Base-by-base conservation (phyloP, 64 coral and sea anemone genomes). In the Pocillopora damicornis region DNA sequence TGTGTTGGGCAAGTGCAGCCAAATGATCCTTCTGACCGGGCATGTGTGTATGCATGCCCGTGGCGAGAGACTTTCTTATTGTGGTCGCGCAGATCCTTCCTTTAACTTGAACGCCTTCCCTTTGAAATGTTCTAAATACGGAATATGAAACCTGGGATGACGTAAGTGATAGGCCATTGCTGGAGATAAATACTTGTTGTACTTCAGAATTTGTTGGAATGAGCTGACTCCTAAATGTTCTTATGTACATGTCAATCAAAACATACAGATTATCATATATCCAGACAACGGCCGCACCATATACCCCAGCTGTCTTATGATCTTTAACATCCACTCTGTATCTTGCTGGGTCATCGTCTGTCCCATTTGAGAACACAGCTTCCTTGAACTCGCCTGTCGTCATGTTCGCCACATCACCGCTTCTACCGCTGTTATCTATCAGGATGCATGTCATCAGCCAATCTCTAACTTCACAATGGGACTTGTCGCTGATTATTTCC, bases 371-470 rank as follows among this genome's bases (percentile, higher is more conserved):
- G 75, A 78, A 73, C 61, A 89, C 74, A 56, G 91, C 91, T 11
- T 88, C 87, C 38, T 88, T 83, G 30, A 86, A 93, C 75, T 93
- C 79, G 58, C 73, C n/a, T 38, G 69, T 74, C 37, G 79, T 93
- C 87, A 93, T 93, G 62, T 93, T 93, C n/a, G 91, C 72, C n/a
- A 65, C 80, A 65, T 86, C 71, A 37, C 80, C 91, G 74, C 87
- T 89, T 88, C 87, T 71, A n/a, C 91, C 87, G 61, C 79, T 84
- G 71, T 93, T 93, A 82, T 93, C 87, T 35, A 89, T 93, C 30
- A 88, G 74, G 15, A 88, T 25, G 17, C 86, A 59, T 37, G 85
- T 92, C 36, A 91, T 86, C 7, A 91, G 57, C 57, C 75, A 91
- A 56, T 91, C 90, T 35, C 75, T 15, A 35, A 93, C 79, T 73